A percentile compares a stretch with the other conserved stretches of the same genome.
Evolutionary conservation across 2,113 vertebrate genomes (phyloP).

Genomic region (Colius striatus): DNA sequence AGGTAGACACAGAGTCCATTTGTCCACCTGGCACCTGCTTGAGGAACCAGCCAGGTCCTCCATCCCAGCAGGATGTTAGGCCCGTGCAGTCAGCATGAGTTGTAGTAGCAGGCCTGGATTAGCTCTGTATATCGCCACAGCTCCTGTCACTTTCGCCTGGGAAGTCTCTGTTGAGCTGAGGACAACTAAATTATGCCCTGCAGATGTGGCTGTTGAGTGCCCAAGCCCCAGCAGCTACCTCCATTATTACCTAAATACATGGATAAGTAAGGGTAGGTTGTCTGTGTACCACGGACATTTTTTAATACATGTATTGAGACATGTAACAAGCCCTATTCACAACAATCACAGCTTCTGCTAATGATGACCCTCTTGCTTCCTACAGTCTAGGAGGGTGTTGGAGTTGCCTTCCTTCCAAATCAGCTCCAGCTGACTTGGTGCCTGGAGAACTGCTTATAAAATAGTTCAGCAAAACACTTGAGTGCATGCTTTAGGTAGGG

Average conservation of each 20-base stretch:
- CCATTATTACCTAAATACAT: not conserved
- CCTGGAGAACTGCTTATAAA: not conserved
- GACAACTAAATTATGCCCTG: not conserved
- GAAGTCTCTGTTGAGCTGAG: not conserved
- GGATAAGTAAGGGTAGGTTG: not conserved
- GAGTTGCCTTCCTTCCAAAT: not conserved
- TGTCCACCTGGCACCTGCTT: not conserved
- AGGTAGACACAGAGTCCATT: no score
- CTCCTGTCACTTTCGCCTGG: not conserved
- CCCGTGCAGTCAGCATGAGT: accelerated
- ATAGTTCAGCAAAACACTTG: not conserved
- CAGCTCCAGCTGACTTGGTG: not conserved
- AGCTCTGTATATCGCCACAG: not conserved
- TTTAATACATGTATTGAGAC: not conserved
- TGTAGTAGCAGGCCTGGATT: not conserved
- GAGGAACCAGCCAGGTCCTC: not conserved
- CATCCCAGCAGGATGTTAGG: not conserved
- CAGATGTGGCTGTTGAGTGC: not conserved
- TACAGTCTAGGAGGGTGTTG: not conserved
- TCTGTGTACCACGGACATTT: not conserved
- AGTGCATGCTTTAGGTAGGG: not conserved
- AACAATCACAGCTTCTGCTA: not conserved
- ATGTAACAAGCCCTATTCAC: not conserved
- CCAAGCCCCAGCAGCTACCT: not conserved
- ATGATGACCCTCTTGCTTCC: no score